These are phyloP conservation scores for Rhabdornis inornatus DNA, from an alignment of 2,113 vertebrate species.

Conservation along the genomic window DNA sequence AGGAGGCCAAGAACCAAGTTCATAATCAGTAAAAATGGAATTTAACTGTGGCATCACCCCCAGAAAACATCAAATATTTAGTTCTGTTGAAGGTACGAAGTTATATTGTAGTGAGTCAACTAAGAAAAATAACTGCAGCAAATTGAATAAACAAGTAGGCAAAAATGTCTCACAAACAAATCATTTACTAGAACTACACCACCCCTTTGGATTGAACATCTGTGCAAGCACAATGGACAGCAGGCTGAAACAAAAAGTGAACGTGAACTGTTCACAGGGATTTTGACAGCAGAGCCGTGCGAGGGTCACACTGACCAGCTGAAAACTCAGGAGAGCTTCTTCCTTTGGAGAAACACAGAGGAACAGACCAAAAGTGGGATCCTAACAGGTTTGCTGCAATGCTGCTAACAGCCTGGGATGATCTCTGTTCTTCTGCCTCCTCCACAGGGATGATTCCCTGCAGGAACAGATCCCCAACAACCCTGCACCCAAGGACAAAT, in stretches of 20 bases:
- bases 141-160: background rate
- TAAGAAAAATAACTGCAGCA: background rate
- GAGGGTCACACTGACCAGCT: background rate
- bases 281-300: background rate
- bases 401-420: background rate
- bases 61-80: background rate
- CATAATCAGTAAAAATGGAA: background rate
- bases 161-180: background rate
- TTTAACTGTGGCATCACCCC: background rate
- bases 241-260: background rate
- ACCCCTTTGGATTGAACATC: background rate
- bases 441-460: background rate
- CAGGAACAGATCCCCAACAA: background rate
- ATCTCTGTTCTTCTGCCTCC: background rate
- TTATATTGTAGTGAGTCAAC: background rate
- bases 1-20: background rate
- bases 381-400: background rate
- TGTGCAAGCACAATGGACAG: background rate
- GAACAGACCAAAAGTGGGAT: background rate
- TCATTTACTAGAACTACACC: background rate
- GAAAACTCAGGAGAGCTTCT: background rate
- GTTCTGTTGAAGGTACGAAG: background rate
- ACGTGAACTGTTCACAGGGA: rapidly evolving
- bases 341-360: background rate
- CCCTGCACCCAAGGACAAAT: rapidly evolving